phyloP scores from a whole-genome alignment of 2,113 vertebrate genomes.

The Pteropus alecto region DNA sequence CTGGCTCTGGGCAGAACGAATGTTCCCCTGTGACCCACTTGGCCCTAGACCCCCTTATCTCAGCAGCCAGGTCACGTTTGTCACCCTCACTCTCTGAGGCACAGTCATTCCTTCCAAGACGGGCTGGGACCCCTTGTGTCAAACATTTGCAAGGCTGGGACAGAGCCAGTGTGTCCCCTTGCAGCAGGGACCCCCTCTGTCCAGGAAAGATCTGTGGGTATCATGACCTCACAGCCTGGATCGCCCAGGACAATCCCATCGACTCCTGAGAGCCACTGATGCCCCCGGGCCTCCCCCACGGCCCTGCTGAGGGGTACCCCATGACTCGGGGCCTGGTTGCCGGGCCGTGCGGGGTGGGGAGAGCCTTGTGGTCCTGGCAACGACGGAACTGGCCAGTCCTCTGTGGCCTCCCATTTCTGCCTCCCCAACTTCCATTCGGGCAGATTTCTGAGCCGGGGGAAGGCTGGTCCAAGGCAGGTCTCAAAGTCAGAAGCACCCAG shows the following conservation, averaged over 20 bases:
- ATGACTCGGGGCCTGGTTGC: neutral
- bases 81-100: neutral
- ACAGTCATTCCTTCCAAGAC: neutral
- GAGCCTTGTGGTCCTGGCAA: neutral
- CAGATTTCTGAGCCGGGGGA: neutral
- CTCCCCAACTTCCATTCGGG: neutral
- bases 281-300: neutral
- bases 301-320: neutral
- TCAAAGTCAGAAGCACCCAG: neutral
- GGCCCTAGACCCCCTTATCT: rapidly evolving
- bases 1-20: neutral
- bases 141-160: neutral
- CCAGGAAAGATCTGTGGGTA: neutral
- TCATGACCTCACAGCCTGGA: neutral
- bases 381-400: rapidly evolving
- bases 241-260: neutral
- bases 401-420: neutral
- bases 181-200: neutral
- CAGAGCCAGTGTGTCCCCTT: neutral
- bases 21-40: rapidly evolving
- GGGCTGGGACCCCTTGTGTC: neutral
- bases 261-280: neutral
- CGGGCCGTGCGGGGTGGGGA: rapidly evolving
- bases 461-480: neutral
- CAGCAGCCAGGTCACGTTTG: neutral